Conservation (phyloP, 2,113 vertebrate species). For the Panurus biarmicus region DNA sequence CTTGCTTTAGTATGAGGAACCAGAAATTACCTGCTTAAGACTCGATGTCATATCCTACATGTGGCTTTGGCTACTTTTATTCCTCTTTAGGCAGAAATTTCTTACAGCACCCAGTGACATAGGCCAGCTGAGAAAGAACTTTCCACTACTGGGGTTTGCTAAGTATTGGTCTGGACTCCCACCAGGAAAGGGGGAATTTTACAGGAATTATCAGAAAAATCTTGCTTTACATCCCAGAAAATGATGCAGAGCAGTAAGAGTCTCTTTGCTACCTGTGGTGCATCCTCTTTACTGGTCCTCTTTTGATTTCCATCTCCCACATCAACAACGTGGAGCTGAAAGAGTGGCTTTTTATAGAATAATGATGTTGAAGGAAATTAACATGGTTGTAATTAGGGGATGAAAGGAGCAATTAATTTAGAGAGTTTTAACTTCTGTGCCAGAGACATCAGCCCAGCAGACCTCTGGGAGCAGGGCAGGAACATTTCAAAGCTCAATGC, state of each 20-base stretch:
- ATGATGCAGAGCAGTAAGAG: background rate
- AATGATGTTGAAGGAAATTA: slow-evolving; percentile 30
- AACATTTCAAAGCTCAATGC: background rate
- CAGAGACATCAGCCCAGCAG: background rate
- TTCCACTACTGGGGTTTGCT: background rate
- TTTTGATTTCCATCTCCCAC: background rate
- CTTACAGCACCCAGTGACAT: background rate
- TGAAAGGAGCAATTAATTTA: slow-evolving; percentile 1
- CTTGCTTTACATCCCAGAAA: background rate
- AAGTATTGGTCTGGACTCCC: background rate
- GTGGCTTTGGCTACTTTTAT: background rate
- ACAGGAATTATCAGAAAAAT: background rate
- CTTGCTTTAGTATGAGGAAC: background rate
- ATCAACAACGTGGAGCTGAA: background rate
- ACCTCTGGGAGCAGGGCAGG: background rate
- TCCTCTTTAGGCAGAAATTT: background rate
- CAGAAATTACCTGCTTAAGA: background rate
- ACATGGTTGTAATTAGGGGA: background rate
- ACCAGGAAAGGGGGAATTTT: background rate
- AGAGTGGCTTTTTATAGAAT: background rate
- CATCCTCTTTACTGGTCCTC: background rate
- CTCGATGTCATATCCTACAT: fast-evolving
- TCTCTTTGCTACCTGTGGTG: background rate
- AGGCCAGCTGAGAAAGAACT: background rate
- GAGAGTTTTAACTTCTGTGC: background rate